phyloP scores from a whole-genome alignment of 2,888 invertebrate species.

The Phengaris arion region DNA sequence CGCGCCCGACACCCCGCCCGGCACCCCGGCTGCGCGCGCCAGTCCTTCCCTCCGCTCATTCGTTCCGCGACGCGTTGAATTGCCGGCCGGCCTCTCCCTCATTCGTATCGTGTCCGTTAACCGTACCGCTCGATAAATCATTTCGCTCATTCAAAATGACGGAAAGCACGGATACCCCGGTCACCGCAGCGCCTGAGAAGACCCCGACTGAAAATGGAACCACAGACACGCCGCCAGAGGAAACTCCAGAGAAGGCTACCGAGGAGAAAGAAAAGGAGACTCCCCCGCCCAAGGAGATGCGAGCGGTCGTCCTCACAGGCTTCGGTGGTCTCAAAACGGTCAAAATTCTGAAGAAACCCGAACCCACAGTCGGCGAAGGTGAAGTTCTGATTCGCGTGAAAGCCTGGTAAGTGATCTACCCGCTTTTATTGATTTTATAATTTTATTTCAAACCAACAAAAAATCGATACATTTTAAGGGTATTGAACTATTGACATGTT shows the following conservation, averaged over 20 bases:
- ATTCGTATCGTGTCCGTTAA: conserved; percentile 64
- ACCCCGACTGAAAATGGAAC: conserved; percentile 77
- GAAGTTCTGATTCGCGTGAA: conserved; percentile 91
- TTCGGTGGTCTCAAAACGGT: conserved; percentile 93
- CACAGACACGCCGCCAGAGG: conserved; percentile 71
- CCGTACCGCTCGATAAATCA: conserved; percentile 58
- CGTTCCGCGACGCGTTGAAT: conserved; percentile 75
- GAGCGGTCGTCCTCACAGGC: conserved; percentile 89
- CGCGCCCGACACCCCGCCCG: conserved; percentile 38
- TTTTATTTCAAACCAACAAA: background rate
- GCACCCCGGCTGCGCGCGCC: conserved; percentile 62
- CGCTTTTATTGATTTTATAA: conserved; percentile 34
- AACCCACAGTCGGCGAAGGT: conserved; percentile 84
- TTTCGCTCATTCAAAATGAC: conserved; percentile 60
- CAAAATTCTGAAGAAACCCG: conserved; percentile 89
- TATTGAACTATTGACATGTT: background rate
- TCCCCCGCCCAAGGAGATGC: conserved; percentile 88
- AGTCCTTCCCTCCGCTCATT: conserved; percentile 71
- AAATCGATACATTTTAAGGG: background rate
- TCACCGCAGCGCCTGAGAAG: conserved; percentile 77
- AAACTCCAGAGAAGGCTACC: conserved; percentile 75
- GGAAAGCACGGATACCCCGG: conserved; percentile 75
- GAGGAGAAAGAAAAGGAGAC: conserved; percentile 78
- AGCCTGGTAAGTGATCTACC: conserved; percentile 85
- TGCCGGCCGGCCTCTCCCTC: conserved; percentile 65